These are phyloP conservation scores for Heliconius eleuchia DNA, from an alignment of 1,140 invertebrate species.

Conservation along the genomic window DNA sequence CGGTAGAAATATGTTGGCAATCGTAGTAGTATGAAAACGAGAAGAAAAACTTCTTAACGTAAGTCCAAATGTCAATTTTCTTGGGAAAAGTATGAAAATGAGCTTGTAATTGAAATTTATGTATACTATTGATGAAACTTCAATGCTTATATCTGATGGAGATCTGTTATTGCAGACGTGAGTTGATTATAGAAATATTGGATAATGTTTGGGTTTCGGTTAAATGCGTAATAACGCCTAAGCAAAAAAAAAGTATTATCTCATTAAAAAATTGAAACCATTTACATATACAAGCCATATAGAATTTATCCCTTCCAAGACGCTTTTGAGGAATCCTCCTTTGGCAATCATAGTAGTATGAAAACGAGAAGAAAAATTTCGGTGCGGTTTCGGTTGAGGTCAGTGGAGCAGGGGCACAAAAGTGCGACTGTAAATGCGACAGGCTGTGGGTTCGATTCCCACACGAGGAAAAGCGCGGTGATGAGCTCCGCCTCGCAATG, in stretches of 20 bases:
- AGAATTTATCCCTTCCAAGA: neutral
- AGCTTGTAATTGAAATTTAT: neutral
- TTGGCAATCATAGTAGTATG: neutral
- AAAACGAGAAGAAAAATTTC: slow-evolving; percentile 11
- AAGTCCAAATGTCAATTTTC: neutral
- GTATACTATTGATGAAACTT: neutral
- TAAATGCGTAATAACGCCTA: too few species aligned
- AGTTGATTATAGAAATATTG: neutral
- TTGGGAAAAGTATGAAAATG: neutral
- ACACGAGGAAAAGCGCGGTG: too few species aligned
- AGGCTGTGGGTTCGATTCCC: too few species aligned
- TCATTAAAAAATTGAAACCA: too few species aligned
- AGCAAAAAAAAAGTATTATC: too few species aligned
- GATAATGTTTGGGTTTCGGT: neutral
- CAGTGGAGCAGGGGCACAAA: too few species aligned
- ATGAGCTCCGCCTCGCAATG: too few species aligned
- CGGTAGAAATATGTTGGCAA: slow-evolving; percentile 9
- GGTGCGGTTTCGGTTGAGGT: too few species aligned
- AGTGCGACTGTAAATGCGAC: too few species aligned
- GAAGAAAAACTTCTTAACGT: neutral
- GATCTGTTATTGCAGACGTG: neutral
- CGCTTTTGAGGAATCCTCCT: neutral
- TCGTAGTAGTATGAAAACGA: neutral
- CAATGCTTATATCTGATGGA: neutral
- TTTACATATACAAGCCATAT: neutral